phyloP scores from a whole-genome alignment of 2,888 invertebrate species.

The Eupithecia tripunctaria region DNA sequence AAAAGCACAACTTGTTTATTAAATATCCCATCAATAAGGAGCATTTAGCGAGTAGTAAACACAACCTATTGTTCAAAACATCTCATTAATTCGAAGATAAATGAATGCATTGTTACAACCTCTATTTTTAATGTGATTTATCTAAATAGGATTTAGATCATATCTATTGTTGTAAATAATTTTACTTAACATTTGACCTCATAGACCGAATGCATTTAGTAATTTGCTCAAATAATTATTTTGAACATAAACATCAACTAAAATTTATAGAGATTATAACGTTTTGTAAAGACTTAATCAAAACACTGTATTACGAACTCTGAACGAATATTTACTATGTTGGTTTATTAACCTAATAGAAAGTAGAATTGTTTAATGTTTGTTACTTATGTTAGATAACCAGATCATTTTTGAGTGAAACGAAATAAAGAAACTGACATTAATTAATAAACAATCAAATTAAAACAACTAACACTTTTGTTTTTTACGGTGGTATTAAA shows the following conservation, averaged over 20 bases:
- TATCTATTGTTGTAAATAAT: slow-evolving; percentile 10
- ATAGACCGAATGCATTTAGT: slow-evolving; percentile 1
- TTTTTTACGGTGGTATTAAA: too few species aligned
- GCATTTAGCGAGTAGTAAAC: slow-evolving; percentile 50
- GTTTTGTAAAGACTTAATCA: slow-evolving; percentile 5
- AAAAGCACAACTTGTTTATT: neutral
- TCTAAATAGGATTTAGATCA: slow-evolving; percentile 33
- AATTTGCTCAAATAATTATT: slow-evolving; percentile 7
- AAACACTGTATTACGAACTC: slow-evolving; percentile 1
- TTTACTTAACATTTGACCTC: slow-evolving; percentile 10
- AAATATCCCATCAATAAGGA: slow-evolving; percentile 37
- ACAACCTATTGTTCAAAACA: slow-evolving; percentile 53
- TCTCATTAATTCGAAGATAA: slow-evolving; percentile 56
- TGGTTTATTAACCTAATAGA: neutral
- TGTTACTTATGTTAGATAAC: neutral
- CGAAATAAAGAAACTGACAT: neutral
- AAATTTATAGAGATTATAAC: slow-evolving; percentile 2
- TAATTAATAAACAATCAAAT: neutral
- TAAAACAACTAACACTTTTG: neutral
- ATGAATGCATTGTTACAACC: slow-evolving; percentile 43
- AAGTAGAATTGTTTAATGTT: neutral
- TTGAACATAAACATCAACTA: slow-evolving; percentile 3
- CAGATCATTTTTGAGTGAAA: neutral
- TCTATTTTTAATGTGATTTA: slow-evolving; percentile 38
- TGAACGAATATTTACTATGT: neutral